These are phyloP conservation scores for Keiferia lycopersicella DNA, from an alignment of 2,888 invertebrate genomes.

Conservation along the genomic window DNA sequence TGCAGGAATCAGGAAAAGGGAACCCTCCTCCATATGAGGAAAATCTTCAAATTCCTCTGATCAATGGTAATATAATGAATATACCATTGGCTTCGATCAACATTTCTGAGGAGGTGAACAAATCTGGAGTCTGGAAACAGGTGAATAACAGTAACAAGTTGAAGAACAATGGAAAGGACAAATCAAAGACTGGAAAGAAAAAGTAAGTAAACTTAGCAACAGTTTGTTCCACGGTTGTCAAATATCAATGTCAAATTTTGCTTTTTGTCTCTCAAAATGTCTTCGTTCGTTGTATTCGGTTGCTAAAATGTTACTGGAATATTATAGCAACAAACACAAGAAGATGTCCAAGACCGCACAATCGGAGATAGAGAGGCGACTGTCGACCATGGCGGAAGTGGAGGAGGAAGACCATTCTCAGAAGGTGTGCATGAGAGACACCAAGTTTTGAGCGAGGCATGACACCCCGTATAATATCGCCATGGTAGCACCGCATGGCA, in stretches of 20 bases:
- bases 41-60: slow-evolving; percentile 92
- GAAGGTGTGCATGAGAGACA: slow-evolving; percentile 77
- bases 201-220: slow-evolving; percentile 60
- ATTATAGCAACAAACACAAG: slow-evolving; percentile 83
- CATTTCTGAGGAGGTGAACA: slow-evolving; percentile 96
- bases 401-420: slow-evolving; percentile 87
- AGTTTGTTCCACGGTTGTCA: too few species aligned
- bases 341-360: slow-evolving; percentile 86
- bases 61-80: slow-evolving; percentile 94
- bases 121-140: slow-evolving; percentile 96
- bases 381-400: slow-evolving; percentile 93
- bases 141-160: slow-evolving; percentile 86
- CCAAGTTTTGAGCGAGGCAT: slow-evolving; percentile 67
- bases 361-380: slow-evolving; percentile 82
- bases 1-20: slow-evolving; percentile 72
- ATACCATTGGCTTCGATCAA: slow-evolving; percentile 92
- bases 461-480: slow-evolving; percentile 40
- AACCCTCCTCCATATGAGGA: slow-evolving; percentile 79
- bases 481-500: slow-evolving; percentile 43
- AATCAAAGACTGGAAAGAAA: slow-evolving; percentile 69
- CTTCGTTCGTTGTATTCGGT: background rate
- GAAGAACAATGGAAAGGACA: slow-evolving; percentile 58
- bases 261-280: too few species aligned
- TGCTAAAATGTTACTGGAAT: background rate
- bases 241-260: too few species aligned